Base-by-base conservation (phyloP, 2,797 vertebrate genomes). In the Diglossa cyanea region DNA sequence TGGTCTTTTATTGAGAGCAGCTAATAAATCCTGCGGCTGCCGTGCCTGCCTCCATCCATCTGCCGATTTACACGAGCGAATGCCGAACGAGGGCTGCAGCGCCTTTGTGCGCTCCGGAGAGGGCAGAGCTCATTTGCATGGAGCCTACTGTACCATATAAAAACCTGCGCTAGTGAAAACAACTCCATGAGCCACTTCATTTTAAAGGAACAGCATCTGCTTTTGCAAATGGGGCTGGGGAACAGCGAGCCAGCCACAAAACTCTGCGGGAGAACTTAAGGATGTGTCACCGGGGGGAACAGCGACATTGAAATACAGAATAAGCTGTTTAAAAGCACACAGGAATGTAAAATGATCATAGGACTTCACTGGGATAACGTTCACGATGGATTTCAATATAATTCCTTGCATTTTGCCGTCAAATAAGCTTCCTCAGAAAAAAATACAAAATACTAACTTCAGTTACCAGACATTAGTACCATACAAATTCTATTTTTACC, bases 41-140 rank as follows among this genome's bases (percentile, higher is more conserved):
- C 92, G 91, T 90, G 94, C 94, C 94, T 96, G 87, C 94, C 96
- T 96, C 97, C 97, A 98, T 98, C 97, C 97, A 98, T 98, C 97
- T 97, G 97, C 96, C 95, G 89, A 74, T 97, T 97, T 93, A 96
- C 95, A 96, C 95, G 92, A 97, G 88, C 74, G 97, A 97, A 72
- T 48, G 96, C 97, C 95, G 97, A 97, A 71, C 93, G 97, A 97
- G 93, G 93, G 97, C 97, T 97, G 94, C 95, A 21, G 96, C 93
- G 97, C 94, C 97, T 97, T 96, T 96, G 97, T 97, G 96, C 97
- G 96, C 96, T 93, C 91, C 95, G 35, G 72, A 66, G 79, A 90
- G 88, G 88, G 96, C 95, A 96, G 96, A 93, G 95, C 67, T 97
- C 84, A 98, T 98, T 98, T 98, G 97, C 97, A 98, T 97, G 97